Percentiles rank a stretch among this genome's conserved stretches.
These are phyloP conservation scores for Chrysocyon brachyurus DNA, from an alignment of 2,797 vertebrate genomes.

Conservation along the genomic window DNA sequence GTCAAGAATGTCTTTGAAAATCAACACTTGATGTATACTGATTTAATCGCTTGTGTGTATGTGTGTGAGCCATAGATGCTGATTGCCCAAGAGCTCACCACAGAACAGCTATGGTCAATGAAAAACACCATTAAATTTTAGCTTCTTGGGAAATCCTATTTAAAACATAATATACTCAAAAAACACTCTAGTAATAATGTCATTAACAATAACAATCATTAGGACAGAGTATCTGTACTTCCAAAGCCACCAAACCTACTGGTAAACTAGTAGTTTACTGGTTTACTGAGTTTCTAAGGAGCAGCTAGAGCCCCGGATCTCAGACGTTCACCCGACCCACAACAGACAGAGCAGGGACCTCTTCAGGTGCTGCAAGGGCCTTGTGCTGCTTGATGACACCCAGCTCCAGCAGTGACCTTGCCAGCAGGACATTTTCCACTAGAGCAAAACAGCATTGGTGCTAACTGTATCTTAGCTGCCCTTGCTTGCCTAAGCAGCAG, in stretches of 20 bases:
- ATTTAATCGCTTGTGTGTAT: constrained; percentile 42
- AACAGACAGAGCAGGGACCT: constrained; percentile 56
- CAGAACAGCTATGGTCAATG: constrained; percentile 58
- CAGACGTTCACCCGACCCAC: constrained; percentile 26
- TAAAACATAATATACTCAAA: constrained; percentile 13
- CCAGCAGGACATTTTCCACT: constrained; percentile 86
- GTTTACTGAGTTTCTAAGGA: not conserved
- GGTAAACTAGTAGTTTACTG: not conserved
- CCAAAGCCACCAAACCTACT: constrained; percentile 52
- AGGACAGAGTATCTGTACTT: not conserved
- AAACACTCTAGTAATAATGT: constrained; percentile 23
- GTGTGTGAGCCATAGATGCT: not conserved
- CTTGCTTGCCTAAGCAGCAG: constrained; percentile 80
- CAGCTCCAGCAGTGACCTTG: constrained; percentile 84
- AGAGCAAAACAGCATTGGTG: constrained; percentile 81
- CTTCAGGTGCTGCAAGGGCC: constrained; percentile 57
- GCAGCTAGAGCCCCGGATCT: constrained; percentile 32
- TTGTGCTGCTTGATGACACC: constrained; percentile 79
- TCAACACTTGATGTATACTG: constrained; percentile 26
- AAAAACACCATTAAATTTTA: constrained; percentile 65
- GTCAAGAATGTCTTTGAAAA: constrained; percentile 69
- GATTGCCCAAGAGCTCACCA: constrained; percentile 59
- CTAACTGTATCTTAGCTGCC: constrained; percentile 76
- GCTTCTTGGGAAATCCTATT: constrained; percentile 57
- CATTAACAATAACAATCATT: constrained; percentile 67